Evolutionary conservation across 1,140 invertebrate genomes (phyloP), one percentile per base, ranked within the genome.

Genomic region (Aricia agestis): DNA sequence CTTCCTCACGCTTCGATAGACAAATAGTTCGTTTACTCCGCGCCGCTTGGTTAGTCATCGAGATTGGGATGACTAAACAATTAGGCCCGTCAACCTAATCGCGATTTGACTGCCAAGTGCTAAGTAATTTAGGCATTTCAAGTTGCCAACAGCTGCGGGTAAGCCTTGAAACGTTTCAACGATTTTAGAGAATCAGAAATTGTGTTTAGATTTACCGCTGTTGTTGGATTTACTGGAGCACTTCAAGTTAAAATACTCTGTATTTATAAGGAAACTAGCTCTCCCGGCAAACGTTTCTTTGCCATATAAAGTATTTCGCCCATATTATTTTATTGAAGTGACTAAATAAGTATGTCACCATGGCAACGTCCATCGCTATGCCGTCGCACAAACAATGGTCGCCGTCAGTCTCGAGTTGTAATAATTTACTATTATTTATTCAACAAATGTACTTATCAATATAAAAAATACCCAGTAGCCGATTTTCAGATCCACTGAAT

Each of bases 81-180:
- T 67, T 41, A 61, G 36, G 31, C 52, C 25, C 59, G 57, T 59
- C 70, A 71, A 67, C 65, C 74, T 79, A 78, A 73, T 69, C 73
- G 71, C 75, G 61, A 66, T 67, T 61, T 67, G 74, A 77, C 75
- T 71, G 74, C 77, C 75, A 76, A 77, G 74, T 73, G 72, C 19
- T 63, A 63, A 63, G 18, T 63, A 25, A 19, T 63, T 19, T 63
- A 11, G 19, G 59, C 45, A 52, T 52, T 52, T 52, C 45, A 52
- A 52, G 45, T 52, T 52, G 7, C 45, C 45, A 52, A 52, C 45
- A 52, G 45, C 45, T 52, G 45, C 11, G 45, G 13, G 1, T 52
- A 9, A 52, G 45, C 45, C 45, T 52, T 52, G 45, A 52, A 52
- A 52, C 13, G 45, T 52, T 52, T 9, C 45, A 36, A 15, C 45